Percentiles rank a stretch among this genome's conserved stretches.
Evolutionary conservation across 2,888 invertebrate species (phyloP).

Genomic region (Leucoptera coffeella): DNA sequence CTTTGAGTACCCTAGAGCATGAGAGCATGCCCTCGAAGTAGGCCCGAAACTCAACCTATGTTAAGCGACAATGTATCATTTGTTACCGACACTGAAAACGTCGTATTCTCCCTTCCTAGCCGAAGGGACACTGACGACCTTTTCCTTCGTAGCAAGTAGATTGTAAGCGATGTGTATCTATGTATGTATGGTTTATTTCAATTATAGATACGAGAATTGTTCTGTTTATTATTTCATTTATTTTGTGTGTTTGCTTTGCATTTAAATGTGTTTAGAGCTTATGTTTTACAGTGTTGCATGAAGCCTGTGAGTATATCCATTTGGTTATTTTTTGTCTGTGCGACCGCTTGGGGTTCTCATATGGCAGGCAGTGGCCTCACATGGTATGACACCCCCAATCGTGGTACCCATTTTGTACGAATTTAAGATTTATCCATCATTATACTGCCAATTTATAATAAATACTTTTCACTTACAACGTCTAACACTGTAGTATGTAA

Average conservation of each 20-base stretch:
- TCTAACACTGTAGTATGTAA: too few relatives aligned
- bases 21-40: slow-evolving; percentile 4
- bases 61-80: background rate
- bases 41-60: background rate
- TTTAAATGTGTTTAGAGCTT: slow-evolving; percentile 48
- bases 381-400: too few relatives aligned
- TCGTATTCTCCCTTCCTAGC: too few relatives aligned
- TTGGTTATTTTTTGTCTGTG: slow-evolving; percentile 33
- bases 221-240: slow-evolving; percentile 25
- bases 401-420: too few relatives aligned
- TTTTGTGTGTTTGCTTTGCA: slow-evolving; percentile 50
- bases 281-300: slow-evolving; percentile 49
- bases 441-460: too few relatives aligned
- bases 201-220: slow-evolving; percentile 41
- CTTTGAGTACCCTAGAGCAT: slow-evolving; percentile 10
- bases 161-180: slow-evolving; percentile 1
- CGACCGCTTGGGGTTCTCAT: too few relatives aligned
- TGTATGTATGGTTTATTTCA: slow-evolving; percentile 11
- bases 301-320: slow-evolving; percentile 50
- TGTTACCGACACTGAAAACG: too few relatives aligned
- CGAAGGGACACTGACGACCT: slow-evolving; percentile 38
- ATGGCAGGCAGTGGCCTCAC: too few relatives aligned
- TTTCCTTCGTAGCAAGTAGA: background rate
- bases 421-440: too few relatives aligned
- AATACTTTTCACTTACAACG: too few relatives aligned